Evolutionary conservation across 2,113 vertebrate species (phyloP).

Genomic region (Mirounga angustirostris): DNA sequence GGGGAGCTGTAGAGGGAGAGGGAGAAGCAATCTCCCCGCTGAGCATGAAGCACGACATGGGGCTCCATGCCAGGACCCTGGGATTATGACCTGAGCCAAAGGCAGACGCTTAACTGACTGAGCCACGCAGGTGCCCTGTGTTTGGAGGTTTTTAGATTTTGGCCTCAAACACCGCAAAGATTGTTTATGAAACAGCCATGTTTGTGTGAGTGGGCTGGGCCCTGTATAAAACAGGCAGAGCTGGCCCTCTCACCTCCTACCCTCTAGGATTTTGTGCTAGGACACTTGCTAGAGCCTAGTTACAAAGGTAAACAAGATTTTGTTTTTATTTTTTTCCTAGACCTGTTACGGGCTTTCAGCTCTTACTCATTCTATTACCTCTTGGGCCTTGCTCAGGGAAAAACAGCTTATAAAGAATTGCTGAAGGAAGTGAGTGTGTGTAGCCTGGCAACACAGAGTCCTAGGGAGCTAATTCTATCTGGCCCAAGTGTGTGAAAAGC

Average conservation of each 20-base stretch:
- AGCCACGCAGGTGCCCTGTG: not conserved
- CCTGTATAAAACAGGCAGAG: not conserved
- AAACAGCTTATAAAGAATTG: constrained; percentile 46
- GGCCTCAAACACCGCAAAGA: not conserved
- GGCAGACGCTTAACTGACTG: not conserved
- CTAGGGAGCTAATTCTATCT: not conserved
- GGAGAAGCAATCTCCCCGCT: not conserved
- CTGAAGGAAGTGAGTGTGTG: not conserved
- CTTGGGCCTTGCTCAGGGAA: constrained; percentile 52
- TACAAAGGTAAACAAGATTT: constrained; percentile 26
- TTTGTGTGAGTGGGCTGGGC: not conserved
- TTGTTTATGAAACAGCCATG: not conserved
- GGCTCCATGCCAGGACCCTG: not conserved
- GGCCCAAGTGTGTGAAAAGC: not conserved
- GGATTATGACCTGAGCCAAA: not conserved
- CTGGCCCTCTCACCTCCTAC: not conserved
- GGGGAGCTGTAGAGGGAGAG: not conserved
- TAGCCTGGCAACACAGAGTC: not conserved
- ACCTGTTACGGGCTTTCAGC: not conserved
- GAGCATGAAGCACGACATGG: not conserved
- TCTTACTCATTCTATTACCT: not conserved
- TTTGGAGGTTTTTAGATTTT: not conserved
- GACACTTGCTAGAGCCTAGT: not conserved
- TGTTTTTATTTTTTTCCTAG: not conserved
- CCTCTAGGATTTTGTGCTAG: not conserved